phyloP scores from a whole-genome alignment of 2,113 vertebrate genomes.

The Phalacrocorax carbo region DNA sequence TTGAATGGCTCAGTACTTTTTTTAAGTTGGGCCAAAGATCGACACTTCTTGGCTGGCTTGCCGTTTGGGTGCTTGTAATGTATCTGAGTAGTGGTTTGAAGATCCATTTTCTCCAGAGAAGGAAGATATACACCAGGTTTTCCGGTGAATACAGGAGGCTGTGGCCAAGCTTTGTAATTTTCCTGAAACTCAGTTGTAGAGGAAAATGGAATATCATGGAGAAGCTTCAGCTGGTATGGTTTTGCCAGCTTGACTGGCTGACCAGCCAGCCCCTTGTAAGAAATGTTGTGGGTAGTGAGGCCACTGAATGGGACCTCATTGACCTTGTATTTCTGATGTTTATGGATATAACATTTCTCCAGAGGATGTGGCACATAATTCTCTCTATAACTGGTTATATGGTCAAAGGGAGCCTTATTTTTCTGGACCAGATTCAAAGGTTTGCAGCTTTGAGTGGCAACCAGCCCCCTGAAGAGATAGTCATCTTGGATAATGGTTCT shows the following conservation, averaged over 20 bases:
- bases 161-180: conserved; percentile 70
- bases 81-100: conserved; percentile 53
- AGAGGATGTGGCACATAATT: conserved; percentile 63
- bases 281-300: conserved; percentile 63
- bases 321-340: conserved; percentile 26
- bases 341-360: not conserved
- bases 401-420: conserved; percentile 43
- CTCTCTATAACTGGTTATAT: conserved; percentile 69
- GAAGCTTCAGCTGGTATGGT: not conserved
- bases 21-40: not conserved
- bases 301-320: conserved; percentile 52
- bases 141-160: not conserved
- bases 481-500: conserved; percentile 47
- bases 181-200: conserved; percentile 55
- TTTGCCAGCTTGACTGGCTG: conserved; percentile 27
- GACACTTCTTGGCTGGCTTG: conserved; percentile 14
- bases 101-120: conserved; percentile 53
- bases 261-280: conserved; percentile 16
- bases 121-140: not conserved
- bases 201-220: not conserved
- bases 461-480: not conserved
- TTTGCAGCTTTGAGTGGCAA: conserved; percentile 53
- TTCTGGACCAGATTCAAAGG: not conserved
- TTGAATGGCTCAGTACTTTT: conserved; percentile 6
- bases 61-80: conserved; percentile 48